Percentiles rank a stretch among this genome's conserved stretches.
Evolutionary conservation across 2,113 vertebrate species (phyloP).

Genomic region (Eurypyga helias): DNA sequence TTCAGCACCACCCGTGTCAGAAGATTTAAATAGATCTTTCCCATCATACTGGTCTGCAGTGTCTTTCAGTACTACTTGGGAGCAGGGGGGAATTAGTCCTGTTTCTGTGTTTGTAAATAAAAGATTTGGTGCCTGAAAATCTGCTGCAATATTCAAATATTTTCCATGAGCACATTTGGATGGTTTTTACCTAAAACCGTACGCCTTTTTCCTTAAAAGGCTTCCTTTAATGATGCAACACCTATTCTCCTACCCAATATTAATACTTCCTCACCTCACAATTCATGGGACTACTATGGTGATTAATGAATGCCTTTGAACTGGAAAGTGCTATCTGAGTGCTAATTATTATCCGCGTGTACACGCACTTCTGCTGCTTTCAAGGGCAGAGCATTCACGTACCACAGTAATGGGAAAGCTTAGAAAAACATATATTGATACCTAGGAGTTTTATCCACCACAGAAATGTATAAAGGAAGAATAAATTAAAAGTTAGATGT

Average conservation of each 20-base stretch:
- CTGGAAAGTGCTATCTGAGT: slow-evolving; percentile 11
- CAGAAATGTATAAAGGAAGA: background rate
- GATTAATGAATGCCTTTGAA: slow-evolving; percentile 35
- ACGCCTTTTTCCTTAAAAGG: background rate
- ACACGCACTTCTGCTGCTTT: background rate
- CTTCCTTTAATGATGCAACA: background rate
- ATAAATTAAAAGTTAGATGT: slow-evolving; percentile 29
- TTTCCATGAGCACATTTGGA: background rate
- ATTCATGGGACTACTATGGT: background rate
- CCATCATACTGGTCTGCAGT: background rate
- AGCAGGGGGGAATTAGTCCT: background rate
- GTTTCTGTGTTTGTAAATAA: background rate
- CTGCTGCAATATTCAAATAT: background rate
- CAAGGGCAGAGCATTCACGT: background rate
- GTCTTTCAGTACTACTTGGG: background rate
- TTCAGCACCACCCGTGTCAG: background rate
- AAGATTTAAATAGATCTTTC: background rate
- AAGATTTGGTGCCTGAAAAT: background rate
- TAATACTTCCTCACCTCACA: background rate
- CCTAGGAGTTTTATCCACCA: background rate
- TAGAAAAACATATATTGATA: background rate
- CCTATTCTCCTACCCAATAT: background rate
- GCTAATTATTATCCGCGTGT: background rate
- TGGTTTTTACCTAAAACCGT: background rate
- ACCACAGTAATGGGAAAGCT: background rate